phyloP scores from a whole-genome alignment of 1,140 invertebrate genomes.

The Chionoecetes opilio region DNA sequence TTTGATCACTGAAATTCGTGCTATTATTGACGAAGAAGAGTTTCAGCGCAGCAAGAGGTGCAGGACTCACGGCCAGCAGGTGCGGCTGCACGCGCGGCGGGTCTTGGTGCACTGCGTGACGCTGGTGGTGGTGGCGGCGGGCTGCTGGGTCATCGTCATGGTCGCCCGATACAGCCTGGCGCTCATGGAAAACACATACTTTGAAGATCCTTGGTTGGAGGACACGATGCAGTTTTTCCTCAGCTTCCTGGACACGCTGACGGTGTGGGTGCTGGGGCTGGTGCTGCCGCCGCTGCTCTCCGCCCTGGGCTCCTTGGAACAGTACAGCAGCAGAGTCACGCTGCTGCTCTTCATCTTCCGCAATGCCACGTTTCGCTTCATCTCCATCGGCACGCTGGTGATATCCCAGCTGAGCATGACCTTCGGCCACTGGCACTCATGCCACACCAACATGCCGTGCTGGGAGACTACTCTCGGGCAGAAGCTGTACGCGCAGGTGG shows the following conservation, averaged over 20 bases:
- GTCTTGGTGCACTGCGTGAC: conserved; percentile 46
- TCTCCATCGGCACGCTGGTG: conserved; percentile 57
- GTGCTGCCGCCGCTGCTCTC: conserved; percentile 43
- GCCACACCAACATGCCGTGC: conserved; percentile 33
- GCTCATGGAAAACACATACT: neutral
- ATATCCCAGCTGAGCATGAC: conserved; percentile 46
- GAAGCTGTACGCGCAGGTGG: conserved; percentile 63
- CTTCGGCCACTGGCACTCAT: neutral
- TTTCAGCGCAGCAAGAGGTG: conserved; percentile 40
- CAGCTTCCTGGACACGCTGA: conserved; percentile 59
- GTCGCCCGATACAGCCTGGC: conserved; percentile 30
- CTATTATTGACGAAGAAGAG: conserved; percentile 58
- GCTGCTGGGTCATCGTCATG: conserved; percentile 33
- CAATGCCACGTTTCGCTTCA: conserved; percentile 29
- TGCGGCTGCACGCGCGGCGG: neutral
- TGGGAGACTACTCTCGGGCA: conserved; percentile 68
- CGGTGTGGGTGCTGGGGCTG: conserved; percentile 54
- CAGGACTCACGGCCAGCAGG: neutral
- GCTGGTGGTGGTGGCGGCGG: neutral
- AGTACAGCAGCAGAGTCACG: conserved; percentile 58
- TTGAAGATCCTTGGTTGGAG: neutral
- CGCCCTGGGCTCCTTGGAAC: conserved; percentile 55
- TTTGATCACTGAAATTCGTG: conserved; percentile 58
- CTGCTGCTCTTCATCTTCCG: conserved; percentile 70
- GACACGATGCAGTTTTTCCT: conserved; percentile 29